Base-by-base conservation (phyloP, 2,888 invertebrate genomes). In the Calameuta idolon region DNA sequence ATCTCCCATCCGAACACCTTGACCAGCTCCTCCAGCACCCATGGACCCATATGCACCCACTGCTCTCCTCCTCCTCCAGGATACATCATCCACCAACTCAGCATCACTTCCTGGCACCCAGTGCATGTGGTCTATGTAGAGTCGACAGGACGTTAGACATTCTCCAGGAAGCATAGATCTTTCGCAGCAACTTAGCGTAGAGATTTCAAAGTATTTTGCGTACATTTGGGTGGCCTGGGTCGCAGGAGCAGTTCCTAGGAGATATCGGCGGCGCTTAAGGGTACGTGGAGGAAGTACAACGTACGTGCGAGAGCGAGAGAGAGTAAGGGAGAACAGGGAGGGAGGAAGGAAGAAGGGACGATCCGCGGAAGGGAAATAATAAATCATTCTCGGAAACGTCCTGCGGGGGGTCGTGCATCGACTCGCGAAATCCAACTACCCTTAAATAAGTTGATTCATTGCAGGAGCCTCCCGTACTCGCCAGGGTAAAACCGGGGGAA, bases 381-480 rank as follows among this genome's bases (percentile, higher is more conserved):
- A 89, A 88, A 89, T 88, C 88, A 88, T 88, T 88, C 81, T 71
- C 77, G 84, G 81, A 85, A 83, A 81, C 84, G 84, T 80, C 80
- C 82, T 81, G 80, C 80, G 81, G 81, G 75, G 86, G 87, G 88
- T 89, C 89, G 90, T 90, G 90, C 90, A 90, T 90, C 90, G 90
- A 90, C 89, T 90, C 90, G 90, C 90, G 89, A 90, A 90, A 90
- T 90, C 89, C 90, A 90, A 90, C 90, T 90, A 90, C 90, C 90
- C 90, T 90, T 90, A 90, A 90, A 90, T 90, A 90, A 90, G 89
- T 90, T 90, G 90, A 90, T 90, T 90, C 90, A 90, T 90, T 89
- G 90, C 90, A 80, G 81, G 55, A 55, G 82, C 85, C 85, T 85
- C 83, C 83, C 84, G 85, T 82, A 83, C 83, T 83, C 85, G 82